These are phyloP conservation scores for Girardia tigrina DNA, from an alignment of 2,888 invertebrate genomes.

Conservation along the genomic window DNA sequence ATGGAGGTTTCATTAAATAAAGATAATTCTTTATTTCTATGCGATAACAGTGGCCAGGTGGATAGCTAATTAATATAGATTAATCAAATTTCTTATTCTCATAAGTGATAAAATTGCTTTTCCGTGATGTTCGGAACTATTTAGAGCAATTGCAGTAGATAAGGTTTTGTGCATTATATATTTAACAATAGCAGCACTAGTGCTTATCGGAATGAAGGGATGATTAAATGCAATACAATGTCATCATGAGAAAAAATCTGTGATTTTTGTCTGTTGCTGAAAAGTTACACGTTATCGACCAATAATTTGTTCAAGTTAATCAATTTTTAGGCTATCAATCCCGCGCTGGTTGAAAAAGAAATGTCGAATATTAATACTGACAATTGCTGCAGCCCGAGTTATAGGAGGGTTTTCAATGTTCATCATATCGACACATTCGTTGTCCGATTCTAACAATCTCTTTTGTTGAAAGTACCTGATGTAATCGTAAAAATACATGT, in stretches of 20 bases:
- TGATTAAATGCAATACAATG: no score
- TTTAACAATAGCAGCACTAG: no score
- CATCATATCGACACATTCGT: background rate
- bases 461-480: background rate
- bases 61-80: background rate
- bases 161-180: background rate
- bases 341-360: background rate
- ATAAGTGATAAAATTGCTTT: background rate
- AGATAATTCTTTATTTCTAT: background rate
- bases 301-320: background rate
- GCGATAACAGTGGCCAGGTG: background rate
- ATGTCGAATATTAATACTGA: background rate
- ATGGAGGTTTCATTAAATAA: no score
- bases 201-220: no score
- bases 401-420: background rate
- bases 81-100: background rate
- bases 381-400: background rate
- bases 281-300: background rate
- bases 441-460: background rate
- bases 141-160: background rate
- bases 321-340: background rate
- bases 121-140: background rate
- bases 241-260: background rate
- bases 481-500: background rate
- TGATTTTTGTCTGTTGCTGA: background rate